Conservation (phyloP, 2,113 vertebrate genomes). For the Ceyx margarethae region DNA sequence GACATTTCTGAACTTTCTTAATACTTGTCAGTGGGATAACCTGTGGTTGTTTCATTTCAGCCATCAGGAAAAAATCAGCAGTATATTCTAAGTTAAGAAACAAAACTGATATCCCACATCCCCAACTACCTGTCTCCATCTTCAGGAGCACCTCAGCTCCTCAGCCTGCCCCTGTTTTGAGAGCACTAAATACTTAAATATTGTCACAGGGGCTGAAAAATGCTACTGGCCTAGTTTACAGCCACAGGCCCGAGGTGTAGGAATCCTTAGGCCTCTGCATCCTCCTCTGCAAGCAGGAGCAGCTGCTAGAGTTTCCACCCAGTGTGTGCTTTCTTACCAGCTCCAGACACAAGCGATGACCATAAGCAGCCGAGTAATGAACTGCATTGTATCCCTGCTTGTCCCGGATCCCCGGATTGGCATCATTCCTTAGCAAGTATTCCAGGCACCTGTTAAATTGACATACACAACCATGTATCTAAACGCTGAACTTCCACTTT, state of each 20-base stretch:
- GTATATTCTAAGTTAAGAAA: neutral
- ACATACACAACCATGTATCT: slow-evolving; percentile 37
- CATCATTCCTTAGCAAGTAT: slow-evolving; percentile 96
- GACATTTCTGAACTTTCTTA: neutral
- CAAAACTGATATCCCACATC: neutral
- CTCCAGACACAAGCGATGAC: slow-evolving; percentile 82
- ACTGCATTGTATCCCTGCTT: slow-evolving; percentile 98
- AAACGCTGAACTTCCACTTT: slow-evolving; percentile 35
- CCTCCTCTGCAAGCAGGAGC: neutral
- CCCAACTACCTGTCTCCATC: neutral
- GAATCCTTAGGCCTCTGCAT: neutral
- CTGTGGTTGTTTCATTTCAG: neutral
- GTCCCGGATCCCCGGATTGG: slow-evolving; percentile 95
- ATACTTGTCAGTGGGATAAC: neutral
- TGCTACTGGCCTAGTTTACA: neutral
- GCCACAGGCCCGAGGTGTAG: neutral
- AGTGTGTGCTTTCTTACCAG: slow-evolving; percentile 67
- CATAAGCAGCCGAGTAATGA: slow-evolving; percentile 87
- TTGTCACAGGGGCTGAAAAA: neutral
- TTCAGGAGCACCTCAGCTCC: neutral
- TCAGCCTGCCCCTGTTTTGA: neutral
- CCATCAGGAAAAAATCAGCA: neutral
- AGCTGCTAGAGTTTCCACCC: neutral
- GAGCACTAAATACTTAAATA: neutral
- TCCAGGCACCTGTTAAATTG: slow-evolving; percentile 90